Percentiles rank a stretch among this genome's conserved stretches.
These are phyloP conservation scores for Nemapogon koenigi DNA, from an alignment of 2,888 invertebrate species.

Conservation along the genomic window DNA sequence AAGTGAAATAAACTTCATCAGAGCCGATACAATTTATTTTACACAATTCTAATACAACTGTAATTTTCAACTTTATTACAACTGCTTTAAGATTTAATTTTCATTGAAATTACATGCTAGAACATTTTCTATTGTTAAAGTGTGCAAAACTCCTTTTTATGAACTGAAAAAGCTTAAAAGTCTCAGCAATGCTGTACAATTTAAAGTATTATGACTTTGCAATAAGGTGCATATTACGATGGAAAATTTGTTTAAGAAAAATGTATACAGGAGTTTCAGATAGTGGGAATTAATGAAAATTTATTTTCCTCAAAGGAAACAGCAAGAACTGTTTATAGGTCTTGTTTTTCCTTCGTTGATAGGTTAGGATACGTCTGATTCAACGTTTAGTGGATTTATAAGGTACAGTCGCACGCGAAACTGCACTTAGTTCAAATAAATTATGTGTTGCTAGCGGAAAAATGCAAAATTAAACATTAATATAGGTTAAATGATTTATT, in stretches of 20 bases:
- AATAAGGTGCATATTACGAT: too few species aligned
- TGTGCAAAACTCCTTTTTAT: too few species aligned
- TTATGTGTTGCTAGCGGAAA: background rate
- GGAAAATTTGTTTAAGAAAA: background rate
- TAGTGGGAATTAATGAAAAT: background rate
- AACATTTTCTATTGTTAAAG: too few species aligned
- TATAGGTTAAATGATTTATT: background rate
- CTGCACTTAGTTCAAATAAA: slow-evolving; percentile 14
- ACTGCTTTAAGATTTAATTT: too few species aligned
- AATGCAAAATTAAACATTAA: background rate
- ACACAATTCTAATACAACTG: background rate
- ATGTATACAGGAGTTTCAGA: background rate
- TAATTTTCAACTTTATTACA: too few species aligned
- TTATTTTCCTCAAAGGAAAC: slow-evolving; percentile 27
- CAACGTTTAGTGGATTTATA: slow-evolving; percentile 21
- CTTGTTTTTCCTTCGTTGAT: slow-evolving; percentile 27
- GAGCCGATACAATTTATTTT: slow-evolving; percentile 4
- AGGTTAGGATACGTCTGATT: slow-evolving; percentile 16
- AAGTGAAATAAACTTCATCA: slow-evolving; percentile 4
- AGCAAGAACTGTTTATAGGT: slow-evolving; percentile 44
- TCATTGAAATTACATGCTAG: too few species aligned
- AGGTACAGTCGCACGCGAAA: slow-evolving; percentile 25
- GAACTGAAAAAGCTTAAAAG: too few species aligned
- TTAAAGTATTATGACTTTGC: too few species aligned
- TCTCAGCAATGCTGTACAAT: too few species aligned